Evolutionary conservation across 37 sponge, comb jelly and placozoan genomes (phyloP), one percentile per base, ranked within the genome.

Genomic region (Dysidea cf. avara): DNA sequence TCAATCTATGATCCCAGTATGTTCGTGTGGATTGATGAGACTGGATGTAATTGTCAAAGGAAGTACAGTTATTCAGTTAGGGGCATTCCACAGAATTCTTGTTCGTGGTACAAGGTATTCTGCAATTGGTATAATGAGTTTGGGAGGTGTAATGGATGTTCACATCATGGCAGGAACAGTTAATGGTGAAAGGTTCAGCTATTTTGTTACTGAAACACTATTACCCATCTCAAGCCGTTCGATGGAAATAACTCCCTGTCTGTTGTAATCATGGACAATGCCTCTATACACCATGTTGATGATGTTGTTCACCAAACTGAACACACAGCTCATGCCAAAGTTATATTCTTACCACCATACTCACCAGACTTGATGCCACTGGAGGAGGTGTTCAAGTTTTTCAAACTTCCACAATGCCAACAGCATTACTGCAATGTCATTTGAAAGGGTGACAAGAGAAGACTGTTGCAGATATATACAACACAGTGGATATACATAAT

Each of bases 281-380:
- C 21, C 24, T 11, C 66, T 3, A 54, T 54, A 21, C 56, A 54
- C 24, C 56, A 54, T 54, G 56, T 54, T 25, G 56, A 54, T 21
- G 24, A 54, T 25, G 56, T 54, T 54, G n/a, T n/a, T n/a, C n/a
- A n/a, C 16, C 16, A 18, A 16, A 49, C 16, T 49, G 51, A 49
- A 49, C 13, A 49, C 51, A 16, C 51, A 18, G 22, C 22, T 57
- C 22, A 57, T 32, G 38, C 37, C 11, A 64, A 64, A 64, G 26
- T n/a, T 57, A 57, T 57, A 11, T 57, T 57, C 48, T 40, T 68
- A 17, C 69, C 69, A 11, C 69, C 69, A 21, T 71, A 71, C 21
- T 71, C 72, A 18, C 72, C 72, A 18, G 72, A 71, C 53, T 30
- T 71, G 31, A 71, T 54, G 56, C 72, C 72, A 54, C 34, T 71